Conservation (phyloP, 2,113 vertebrate genomes). For the Nothocercus nigrocapillus region DNA sequence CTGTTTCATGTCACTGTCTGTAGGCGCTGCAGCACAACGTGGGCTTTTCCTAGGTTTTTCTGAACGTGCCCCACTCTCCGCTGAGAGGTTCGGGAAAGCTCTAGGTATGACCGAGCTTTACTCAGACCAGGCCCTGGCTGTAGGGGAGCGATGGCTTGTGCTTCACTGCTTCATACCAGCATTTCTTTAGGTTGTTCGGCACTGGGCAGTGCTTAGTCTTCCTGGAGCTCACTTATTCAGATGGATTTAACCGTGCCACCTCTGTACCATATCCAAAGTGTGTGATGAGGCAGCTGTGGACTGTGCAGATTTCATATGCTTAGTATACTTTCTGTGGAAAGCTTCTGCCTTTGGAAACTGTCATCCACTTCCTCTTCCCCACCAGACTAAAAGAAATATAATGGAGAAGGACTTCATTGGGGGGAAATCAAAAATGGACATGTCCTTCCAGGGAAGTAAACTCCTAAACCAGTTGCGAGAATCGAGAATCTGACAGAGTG, state of each 20-base stretch:
- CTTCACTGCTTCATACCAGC: conserved; percentile 2
- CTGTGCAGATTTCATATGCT: background rate
- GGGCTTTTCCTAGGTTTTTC: background rate
- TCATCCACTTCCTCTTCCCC: background rate
- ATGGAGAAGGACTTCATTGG: background rate
- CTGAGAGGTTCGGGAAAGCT: conserved; percentile 15
- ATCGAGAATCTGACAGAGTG: background rate
- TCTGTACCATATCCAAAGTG: background rate
- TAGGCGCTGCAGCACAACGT: accelerated
- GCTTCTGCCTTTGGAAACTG: background rate
- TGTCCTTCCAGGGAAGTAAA: background rate
- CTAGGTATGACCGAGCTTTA: background rate
- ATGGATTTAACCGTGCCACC: background rate
- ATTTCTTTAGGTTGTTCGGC: background rate
- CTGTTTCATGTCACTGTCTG: conserved; percentile 19
- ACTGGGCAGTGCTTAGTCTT: background rate
- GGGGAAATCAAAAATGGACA: background rate
- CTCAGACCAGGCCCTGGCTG: background rate
- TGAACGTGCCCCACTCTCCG: background rate
- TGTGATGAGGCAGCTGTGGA: background rate
- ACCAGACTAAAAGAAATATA: background rate
- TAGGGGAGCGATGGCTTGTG: background rate
- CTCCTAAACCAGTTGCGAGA: background rate
- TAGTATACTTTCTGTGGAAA: background rate
- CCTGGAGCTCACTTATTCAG: background rate